Base-by-base conservation (phyloP, 2,888 invertebrate genomes). In the Melieria omissa region DNA sequence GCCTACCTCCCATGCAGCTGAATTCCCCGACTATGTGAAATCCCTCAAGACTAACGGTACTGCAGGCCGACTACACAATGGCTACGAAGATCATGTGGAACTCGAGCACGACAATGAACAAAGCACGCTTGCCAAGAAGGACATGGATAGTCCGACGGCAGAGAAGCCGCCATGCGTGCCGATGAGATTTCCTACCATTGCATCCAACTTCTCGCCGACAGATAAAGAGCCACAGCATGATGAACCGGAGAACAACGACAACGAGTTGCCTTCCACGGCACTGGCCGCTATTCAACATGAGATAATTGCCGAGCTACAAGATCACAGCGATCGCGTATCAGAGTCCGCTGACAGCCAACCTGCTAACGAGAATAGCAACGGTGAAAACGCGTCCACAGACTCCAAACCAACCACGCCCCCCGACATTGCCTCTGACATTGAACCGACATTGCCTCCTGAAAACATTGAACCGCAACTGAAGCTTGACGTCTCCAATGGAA, bases 261-360 rank as follows among this genome's bases (percentile, higher is more conserved):
- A 69, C 5, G 46, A 10, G n/a, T n/a, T 57, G 29, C 62, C 61
- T 12, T 4, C 65, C 5, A 9, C 54, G 41, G 73, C 73, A 29
- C 46, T 72, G 64, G 63, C 70, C 6, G 58, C 70, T 57, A 57
- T 86, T 42, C 85, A 85, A 76, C 82, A 83, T 63, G 79, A 82
- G 65, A 82, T 84, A 63, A 79, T 85, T 57, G 79, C 75, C 29
- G 84, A 84, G 66, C 73, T 86, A 47, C 83, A 82, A 44, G 75
- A 79, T 54, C 81, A 84, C 52, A 84, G 83, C 65, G 77, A 79
- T 61, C 63, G 57, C 7, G 14, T 54, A n/a, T 64, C 29, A 14
- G 61, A 66, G 9, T 44, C 14, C 12, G 58, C 41, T 10, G 66
- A 73, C 75, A 8, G 14, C 8, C 54, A 69, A 46, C 41, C 62